These are phyloP conservation scores for Dicyrtomina minuta DNA, from an alignment of 2,888 invertebrate genomes.

Conservation along the genomic window DNA sequence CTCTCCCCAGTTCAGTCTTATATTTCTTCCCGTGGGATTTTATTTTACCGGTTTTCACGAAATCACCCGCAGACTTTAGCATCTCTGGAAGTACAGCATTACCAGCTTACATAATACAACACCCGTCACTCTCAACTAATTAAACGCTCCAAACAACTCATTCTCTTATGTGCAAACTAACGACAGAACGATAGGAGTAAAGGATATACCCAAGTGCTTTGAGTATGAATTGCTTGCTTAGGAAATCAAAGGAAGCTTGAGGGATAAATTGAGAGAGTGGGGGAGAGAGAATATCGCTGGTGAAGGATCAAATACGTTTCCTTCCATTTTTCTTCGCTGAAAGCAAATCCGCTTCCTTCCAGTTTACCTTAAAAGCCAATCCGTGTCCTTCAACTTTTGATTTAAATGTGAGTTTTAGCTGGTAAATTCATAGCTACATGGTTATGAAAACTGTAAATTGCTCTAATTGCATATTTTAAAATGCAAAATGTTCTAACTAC, in stretches of 20 bases:
- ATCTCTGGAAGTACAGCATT: neutral
- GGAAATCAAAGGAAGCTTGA: slow-evolving; percentile 24
- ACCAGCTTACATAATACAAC: neutral
- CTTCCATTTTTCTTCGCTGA: no score
- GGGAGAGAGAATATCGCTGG: slow-evolving; percentile 30
- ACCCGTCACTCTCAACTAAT: slow-evolving; percentile 24
- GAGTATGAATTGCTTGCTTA: no score
- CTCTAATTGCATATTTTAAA: no score
- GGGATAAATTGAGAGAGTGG: no score
- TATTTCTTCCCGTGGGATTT: slow-evolving; percentile 36
- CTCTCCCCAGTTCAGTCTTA: slow-evolving; percentile 27
- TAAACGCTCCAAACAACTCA: slow-evolving; percentile 30
- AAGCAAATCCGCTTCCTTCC: no score
- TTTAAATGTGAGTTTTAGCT: no score
- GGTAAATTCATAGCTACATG: no score
- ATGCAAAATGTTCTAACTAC: no score
- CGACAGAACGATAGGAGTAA: neutral
- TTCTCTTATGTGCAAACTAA: slow-evolving; percentile 4
- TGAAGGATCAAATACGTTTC: no score
- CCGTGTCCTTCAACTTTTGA: no score
- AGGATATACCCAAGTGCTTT: neutral
- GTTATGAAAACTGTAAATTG: no score
- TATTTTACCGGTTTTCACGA: slow-evolving; percentile 27
- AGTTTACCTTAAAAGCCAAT: no score
- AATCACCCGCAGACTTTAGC: neutral